phyloP scores from a whole-genome alignment of 2,888 invertebrate species.

The Melinopterus prodromus region DNA sequence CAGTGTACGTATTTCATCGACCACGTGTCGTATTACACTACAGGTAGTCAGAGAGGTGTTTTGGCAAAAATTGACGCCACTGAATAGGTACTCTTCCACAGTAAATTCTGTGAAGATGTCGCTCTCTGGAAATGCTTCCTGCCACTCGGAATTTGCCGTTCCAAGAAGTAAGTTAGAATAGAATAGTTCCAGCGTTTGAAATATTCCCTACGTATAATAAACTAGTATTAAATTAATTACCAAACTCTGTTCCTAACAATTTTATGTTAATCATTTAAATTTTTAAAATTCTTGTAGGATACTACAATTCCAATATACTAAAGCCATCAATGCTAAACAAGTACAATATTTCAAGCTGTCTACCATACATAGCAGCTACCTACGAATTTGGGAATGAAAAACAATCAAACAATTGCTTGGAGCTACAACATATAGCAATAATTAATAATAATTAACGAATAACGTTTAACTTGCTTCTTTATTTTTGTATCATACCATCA shows the following conservation, averaged over 20 bases:
- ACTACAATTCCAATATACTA: too few species aligned
- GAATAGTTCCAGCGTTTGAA: conserved; percentile 7
- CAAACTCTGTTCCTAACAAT: background rate
- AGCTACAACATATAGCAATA: too few species aligned
- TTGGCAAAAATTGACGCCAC: conserved; percentile 19
- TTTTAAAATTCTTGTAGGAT: too few species aligned
- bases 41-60: background rate
- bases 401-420: too few species aligned
- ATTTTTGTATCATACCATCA: conserved; percentile 6
- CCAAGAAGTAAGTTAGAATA: background rate
- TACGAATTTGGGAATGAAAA: too few species aligned
- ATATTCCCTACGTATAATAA: background rate
- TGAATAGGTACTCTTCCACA: conserved; percentile 22
- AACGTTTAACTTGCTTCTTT: background rate
- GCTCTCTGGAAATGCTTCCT: background rate
- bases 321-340: too few species aligned
- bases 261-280: too few species aligned
- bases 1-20: background rate
- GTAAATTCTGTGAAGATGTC: conserved; percentile 17
- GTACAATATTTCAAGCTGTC: too few species aligned
- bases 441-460: too few species aligned
- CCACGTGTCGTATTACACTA: background rate
- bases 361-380: too few species aligned
- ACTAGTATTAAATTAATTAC: background rate
- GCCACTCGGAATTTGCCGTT: background rate